phyloP scores from a whole-genome alignment of 64 coral and sea anemone species.

The Dendronephthya gigantea region DNA sequence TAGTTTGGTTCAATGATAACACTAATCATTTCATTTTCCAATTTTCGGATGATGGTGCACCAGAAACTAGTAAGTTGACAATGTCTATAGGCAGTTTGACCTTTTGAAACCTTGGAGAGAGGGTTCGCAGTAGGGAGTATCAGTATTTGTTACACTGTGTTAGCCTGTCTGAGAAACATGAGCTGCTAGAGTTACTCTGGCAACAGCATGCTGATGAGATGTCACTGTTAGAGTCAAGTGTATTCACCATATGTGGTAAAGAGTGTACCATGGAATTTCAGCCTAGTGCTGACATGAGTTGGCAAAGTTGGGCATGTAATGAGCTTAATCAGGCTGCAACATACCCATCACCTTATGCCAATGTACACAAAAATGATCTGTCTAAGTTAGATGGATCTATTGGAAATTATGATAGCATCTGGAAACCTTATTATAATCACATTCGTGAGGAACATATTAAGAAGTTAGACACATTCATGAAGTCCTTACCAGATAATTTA shows the following conservation, averaged over 20 bases:
- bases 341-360: background rate
- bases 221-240: too few species aligned
- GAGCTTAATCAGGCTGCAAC: background rate
- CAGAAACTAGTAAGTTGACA: background rate
- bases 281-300: too few species aligned
- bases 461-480: background rate
- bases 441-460: background rate
- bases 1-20: background rate
- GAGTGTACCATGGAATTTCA: too few species aligned
- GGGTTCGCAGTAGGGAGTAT: too few species aligned
- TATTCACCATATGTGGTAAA: too few species aligned
- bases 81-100: background rate
- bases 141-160: too few species aligned
- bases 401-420: background rate
- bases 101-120: too few species aligned
- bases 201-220: too few species aligned
- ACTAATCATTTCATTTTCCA: background rate
- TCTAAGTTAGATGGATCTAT: background rate
- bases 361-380: background rate
- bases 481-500: background rate
- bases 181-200: too few species aligned
- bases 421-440: background rate
- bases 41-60: background rate
- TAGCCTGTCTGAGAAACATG: too few species aligned
- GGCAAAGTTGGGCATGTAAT: background rate